Conservation (phyloP, 1,140 invertebrate genomes). For the Mercenaria mercenaria region DNA sequence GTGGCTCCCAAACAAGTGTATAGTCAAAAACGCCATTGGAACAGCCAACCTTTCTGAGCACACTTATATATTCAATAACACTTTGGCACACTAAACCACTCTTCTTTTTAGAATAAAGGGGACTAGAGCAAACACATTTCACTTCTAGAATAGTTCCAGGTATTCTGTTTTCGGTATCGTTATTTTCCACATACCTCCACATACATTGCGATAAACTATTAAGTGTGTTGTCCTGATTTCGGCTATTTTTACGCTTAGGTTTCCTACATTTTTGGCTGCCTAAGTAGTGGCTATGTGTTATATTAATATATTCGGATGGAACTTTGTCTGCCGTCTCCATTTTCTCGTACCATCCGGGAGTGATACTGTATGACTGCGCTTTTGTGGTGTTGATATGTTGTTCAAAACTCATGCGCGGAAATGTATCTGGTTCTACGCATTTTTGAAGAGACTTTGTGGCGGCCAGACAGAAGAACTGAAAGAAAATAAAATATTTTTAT, state of each 20-base stretch:
- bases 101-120: neutral
- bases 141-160: slow-evolving; percentile 9
- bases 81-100: neutral
- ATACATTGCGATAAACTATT: neutral
- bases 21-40: neutral
- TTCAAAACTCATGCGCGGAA: neutral
- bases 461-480: no score
- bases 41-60: neutral
- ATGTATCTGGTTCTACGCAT: neutral
- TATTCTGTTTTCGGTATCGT: neutral
- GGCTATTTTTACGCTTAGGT: no score
- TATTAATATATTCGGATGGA: neutral
- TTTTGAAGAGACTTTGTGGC: no score
- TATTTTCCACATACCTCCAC: slow-evolving; percentile 28
- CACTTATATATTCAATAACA: slow-evolving; percentile 27
- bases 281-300: neutral
- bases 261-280: neutral
- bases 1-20: neutral
- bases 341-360: neutral
- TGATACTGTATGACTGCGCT: neutral
- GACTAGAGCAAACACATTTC: slow-evolving; percentile 11
- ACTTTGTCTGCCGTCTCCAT: neutral
- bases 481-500: no score
- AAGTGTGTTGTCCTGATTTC: neutral
- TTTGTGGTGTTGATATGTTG: neutral